phyloP scores from a whole-genome alignment of 2,797 vertebrate species.

The Oreochromis grahami region DNA sequence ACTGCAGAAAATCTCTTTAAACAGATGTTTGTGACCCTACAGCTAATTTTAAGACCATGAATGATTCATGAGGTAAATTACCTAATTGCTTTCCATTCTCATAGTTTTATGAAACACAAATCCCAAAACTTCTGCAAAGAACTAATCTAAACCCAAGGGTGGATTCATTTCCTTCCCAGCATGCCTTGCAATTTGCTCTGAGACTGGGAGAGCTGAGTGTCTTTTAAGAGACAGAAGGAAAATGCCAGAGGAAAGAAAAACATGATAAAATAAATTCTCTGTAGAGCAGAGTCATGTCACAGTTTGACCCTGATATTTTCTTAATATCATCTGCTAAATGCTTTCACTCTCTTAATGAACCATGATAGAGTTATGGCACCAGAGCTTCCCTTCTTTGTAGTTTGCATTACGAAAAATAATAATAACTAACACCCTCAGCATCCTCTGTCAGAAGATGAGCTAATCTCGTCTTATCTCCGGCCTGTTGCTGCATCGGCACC shows the following conservation, averaged over 20 bases:
- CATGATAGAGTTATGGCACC: not conserved
- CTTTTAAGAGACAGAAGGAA: not conserved
- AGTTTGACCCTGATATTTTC: not conserved
- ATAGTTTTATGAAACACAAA: conserved; percentile 16
- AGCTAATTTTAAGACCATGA: not conserved
- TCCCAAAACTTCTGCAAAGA: not conserved
- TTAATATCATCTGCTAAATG: not conserved
- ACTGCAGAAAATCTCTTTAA: not conserved
- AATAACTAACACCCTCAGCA: not conserved
- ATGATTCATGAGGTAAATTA: conserved; percentile 37
- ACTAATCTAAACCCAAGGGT: conserved; percentile 18
- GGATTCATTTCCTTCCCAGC: conserved; percentile 5
- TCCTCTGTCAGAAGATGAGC: not conserved
- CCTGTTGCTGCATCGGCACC: not conserved
- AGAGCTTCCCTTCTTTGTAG: not conserved
- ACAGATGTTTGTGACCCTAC: not conserved
- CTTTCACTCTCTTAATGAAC: not conserved
- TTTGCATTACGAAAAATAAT: not conserved
- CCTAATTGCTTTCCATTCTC: not conserved
- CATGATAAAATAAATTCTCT: not conserved
- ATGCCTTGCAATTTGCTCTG: conserved; percentile 4
- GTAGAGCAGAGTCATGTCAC: not conserved
- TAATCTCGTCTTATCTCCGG: not conserved
- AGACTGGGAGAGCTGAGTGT: not conserved
- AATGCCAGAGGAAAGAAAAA: not conserved